A percentile compares a stretch with the other conserved stretches of the same genome.
Evolutionary conservation across 2,888 invertebrate species (phyloP).

Genomic region (Biston stratarius): DNA sequence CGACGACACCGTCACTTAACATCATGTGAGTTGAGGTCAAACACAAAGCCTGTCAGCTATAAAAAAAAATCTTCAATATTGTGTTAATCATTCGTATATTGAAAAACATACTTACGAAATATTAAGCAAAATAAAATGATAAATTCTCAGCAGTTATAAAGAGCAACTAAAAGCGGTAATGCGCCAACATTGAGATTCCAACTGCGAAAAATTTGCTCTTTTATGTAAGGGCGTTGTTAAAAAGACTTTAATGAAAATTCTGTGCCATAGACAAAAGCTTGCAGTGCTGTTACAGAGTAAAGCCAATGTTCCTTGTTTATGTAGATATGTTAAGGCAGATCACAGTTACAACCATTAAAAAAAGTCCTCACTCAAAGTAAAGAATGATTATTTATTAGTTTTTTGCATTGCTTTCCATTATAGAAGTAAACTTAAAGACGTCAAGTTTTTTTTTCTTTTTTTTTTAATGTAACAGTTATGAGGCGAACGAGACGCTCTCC

Average conservation of each 20-base stretch:
- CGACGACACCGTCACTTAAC: too few relatives aligned
- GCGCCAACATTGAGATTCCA: slow-evolving; percentile 82
- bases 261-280: slow-evolving; percentile 70
- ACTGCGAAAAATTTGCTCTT: slow-evolving; percentile 81
- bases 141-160: slow-evolving; percentile 75
- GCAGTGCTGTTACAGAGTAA: slow-evolving; percentile 55
- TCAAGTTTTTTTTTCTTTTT: too few relatives aligned
- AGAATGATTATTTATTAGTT: too few relatives aligned
- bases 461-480: too few relatives aligned
- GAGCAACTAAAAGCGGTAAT: slow-evolving; percentile 80
- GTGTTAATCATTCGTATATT: background rate
- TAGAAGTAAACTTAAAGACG: too few relatives aligned
- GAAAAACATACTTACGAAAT: background rate
- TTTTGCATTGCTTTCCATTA: too few relatives aligned
- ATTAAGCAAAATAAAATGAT: slow-evolving; percentile 74
- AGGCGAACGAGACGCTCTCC: too few relatives aligned
- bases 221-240: slow-evolving; percentile 76
- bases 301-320: slow-evolving; percentile 54
- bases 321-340: too few relatives aligned
- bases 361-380: too few relatives aligned
- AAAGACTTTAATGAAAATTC: slow-evolving; percentile 82
- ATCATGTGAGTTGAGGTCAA: too few relatives aligned
- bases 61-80: background rate
- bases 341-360: too few relatives aligned
- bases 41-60: too few relatives aligned